phyloP scores from a whole-genome alignment of 2,797 vertebrate genomes.

The Falco biarmicus region DNA sequence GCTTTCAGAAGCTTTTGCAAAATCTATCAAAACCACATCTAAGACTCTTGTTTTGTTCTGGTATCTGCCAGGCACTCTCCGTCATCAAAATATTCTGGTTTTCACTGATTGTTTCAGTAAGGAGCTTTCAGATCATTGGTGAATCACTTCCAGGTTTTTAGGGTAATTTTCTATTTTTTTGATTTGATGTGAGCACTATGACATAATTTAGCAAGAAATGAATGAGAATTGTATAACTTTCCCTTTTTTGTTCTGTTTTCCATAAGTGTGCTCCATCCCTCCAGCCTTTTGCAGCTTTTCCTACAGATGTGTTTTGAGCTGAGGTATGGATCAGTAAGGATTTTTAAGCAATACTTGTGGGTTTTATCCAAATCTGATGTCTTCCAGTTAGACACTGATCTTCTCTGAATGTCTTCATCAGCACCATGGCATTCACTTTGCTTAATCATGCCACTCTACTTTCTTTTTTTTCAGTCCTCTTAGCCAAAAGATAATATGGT shows the following conservation, averaged over 20 bases:
- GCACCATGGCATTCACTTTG: neutral
- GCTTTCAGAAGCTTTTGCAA: neutral
- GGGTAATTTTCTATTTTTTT: neutral
- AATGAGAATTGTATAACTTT: neutral
- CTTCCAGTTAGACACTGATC: neutral
- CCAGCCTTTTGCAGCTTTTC: neutral
- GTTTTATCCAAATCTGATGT: neutral
- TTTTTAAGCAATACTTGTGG: neutral
- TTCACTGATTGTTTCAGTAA: neutral
- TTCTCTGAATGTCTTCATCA: constrained; percentile 1
- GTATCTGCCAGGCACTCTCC: neutral
- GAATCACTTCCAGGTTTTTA: neutral
- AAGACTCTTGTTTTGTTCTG: neutral
- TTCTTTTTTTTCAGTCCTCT: neutral
- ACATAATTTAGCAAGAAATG: too few relatives aligned
- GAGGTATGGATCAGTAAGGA: neutral
- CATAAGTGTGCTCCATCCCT: neutral
- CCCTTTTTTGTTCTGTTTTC: neutral
- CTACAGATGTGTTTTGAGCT: neutral
- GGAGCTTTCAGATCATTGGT: neutral
- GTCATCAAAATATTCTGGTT: neutral
- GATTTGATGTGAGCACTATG: too few relatives aligned
- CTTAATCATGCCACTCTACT: neutral
- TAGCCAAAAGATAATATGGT: neutral
- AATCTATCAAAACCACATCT: neutral